Conservation (phyloP, 2,888 invertebrate genomes). For the Diloba caeruleocephala region DNA sequence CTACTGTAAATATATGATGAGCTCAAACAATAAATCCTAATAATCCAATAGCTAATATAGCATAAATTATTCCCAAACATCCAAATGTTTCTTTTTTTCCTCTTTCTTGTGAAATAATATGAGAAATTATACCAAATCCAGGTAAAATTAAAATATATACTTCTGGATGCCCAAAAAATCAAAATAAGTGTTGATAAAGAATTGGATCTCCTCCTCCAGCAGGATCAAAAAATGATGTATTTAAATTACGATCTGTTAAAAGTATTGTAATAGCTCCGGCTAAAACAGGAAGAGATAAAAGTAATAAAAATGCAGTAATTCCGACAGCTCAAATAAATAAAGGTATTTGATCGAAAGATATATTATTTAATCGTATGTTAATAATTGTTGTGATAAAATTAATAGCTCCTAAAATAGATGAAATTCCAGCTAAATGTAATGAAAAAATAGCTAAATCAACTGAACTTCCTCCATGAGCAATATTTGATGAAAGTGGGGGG, state of each 20-base stretch:
- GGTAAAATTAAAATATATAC: conserved; percentile 96
- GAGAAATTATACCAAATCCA: conserved; percentile 94
- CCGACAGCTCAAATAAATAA: conserved; percentile 93
- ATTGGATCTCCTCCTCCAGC: conserved; percentile 94
- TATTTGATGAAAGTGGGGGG: conserved; percentile 91
- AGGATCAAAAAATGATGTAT: conserved; percentile 95
- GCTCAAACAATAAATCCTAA: conserved; percentile 96
- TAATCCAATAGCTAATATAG: conserved; percentile 94
- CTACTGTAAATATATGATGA: conserved; percentile 95
- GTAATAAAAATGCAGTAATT: conserved; percentile 85
- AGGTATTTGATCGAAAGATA: conserved; percentile 91
- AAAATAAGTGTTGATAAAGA: conserved; percentile 95
- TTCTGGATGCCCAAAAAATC: conserved; percentile 96
- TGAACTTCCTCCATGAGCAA: conserved; percentile 91
- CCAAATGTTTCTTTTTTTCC: conserved; percentile 94
- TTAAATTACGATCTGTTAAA: conserved; percentile 94
- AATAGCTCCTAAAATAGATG: conserved; percentile 93
- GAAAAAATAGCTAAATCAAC: conserved; percentile 94
- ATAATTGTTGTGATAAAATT: conserved; percentile 94
- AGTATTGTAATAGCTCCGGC: conserved; percentile 95
- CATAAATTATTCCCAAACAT: conserved; percentile 93
- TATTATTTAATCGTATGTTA: conserved; percentile 91
- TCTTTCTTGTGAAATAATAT: conserved; percentile 93
- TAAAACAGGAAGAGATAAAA: conserved; percentile 93
- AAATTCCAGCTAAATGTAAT: conserved; percentile 92